Evolutionary conservation across 2,113 vertebrate species (phyloP), one percentile per base, ranked within the genome.

Genomic region (Tor tambroides): DNA sequence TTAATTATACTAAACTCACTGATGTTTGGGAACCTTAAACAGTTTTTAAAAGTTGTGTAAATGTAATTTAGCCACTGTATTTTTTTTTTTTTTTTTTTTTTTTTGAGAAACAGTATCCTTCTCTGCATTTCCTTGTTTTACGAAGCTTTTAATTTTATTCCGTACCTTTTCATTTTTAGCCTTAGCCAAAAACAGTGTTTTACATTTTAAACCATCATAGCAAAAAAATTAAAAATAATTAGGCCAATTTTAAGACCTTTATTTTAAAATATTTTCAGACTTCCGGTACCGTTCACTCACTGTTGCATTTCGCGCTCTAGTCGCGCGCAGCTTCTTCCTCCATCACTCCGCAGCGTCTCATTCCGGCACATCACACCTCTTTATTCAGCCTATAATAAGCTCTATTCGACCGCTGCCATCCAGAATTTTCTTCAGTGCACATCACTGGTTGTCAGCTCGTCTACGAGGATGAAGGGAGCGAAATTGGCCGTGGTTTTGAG

Each of bases 401-500:
- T 67, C 2, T 46, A 2, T 71, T 11, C 3, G 28, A 54, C 30
- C 19, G 28, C 30, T n/a, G 3, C 56, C 21, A 6, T 35, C 19
- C 17, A 69, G 10, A 2, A 69, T 32, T 67, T 51, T 32, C 43
- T 35, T 19, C 28, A 12, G 0, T 51, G 17, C 41, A 71, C 10
- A 35, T 69, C 15, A 12, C 41, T 28, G 11, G 9, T 21, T n/a
- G 19, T 12, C 28, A 49, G 63, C 5, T 69, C 17, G 4, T 15
- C 10, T 35, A 21, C n/a, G 11, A 83, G 63, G 30, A 83, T 83
- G 81, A 35, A 83, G 21, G 61, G 63, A 15, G 41, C 6, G 1
- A 71, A 51, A 23, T 35, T 83, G 3, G 63, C 65, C 5, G 19
- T 83, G 81, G 26, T 83, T 71, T 54, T 83, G 5, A 51, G 43